Base-by-base conservation (phyloP, 2,888 invertebrate species). In the Mallateleia sp. region DNA sequence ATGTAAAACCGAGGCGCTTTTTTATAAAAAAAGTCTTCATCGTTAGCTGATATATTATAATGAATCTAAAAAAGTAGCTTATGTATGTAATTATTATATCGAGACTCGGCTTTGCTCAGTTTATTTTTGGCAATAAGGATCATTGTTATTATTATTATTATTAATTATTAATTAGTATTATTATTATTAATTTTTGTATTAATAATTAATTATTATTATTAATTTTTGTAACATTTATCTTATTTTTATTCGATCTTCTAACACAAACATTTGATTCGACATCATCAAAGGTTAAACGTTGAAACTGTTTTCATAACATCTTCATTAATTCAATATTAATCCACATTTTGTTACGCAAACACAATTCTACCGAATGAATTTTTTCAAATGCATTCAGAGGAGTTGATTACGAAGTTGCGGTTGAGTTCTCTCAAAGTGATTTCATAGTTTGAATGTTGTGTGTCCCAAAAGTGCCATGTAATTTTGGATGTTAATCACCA, bases 341-440 rank as follows among this genome's bases (percentile, higher is more conserved):
- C n/a, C n/a, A n/a, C n/a, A n/a, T n/a, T n/a, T n/a, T n/a, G n/a
- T n/a, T n/a, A n/a, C n/a, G n/a, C n/a, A n/a, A n/a, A n/a, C n/a
- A n/a, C n/a, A n/a, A n/a, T 28, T 28, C 28, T 8, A 6, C 8
- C 28, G 28, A 28, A 28, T 28, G 8, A 28, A 28, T 28, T 28
- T 28, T 28, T 28, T 28, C 92, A 93, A 93, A 97, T 96, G 97
- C 97, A 97, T 8, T 22, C 42, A 15, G 6, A 22, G 45, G 15
- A 45, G 42, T 14, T n/a, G 42, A 62, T 24, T 62, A 24, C 47
- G 28, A 66, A 47, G 66, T 67, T 52, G 14, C 22, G 22, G 32
- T 34, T 22, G 34, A 67, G 22, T 47, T 11, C 34, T 22, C 15
- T 38, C 22, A 60, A 60, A 60, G 38, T 60, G 60, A 32, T 60